These are phyloP conservation scores for Rhopalosiphum nymphaeae DNA, from an alignment of 2,888 invertebrate species.

Conservation along the genomic window DNA sequence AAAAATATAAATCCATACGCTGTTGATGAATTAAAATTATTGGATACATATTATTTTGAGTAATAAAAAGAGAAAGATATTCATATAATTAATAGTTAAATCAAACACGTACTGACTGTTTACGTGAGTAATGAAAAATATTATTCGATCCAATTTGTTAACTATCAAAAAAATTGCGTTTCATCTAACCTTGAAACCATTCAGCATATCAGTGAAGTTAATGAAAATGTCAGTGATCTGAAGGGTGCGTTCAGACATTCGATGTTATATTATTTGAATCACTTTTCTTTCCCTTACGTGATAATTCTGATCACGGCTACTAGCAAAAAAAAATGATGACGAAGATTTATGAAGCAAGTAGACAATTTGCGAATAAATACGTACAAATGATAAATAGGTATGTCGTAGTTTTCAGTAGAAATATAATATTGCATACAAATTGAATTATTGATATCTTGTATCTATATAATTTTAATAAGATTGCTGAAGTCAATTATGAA, in stretches of 20 bases:
- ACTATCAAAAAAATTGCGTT: neutral
- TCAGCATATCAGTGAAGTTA: neutral
- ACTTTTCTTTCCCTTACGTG: neutral
- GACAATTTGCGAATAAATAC: neutral
- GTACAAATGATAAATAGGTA: neutral
- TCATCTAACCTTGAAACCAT: neutral
- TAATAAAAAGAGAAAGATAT: neutral
- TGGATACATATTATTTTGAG: neutral
- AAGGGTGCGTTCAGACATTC: neutral
- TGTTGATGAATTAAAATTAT: neutral
- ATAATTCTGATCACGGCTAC: neutral
- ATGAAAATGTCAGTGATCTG: slow-evolving; percentile 11
- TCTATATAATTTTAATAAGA: neutral
- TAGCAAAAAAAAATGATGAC: neutral
- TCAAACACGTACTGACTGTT: neutral
- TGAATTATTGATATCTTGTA: neutral
- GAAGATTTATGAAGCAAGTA: neutral
- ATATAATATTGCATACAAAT: neutral
- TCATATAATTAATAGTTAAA: neutral
- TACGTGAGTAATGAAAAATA: neutral
- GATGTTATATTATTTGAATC: slow-evolving; percentile 9
- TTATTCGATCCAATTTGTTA: neutral
- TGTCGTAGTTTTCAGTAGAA: neutral
- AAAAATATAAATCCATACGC: neutral
- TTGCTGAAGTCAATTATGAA: neutral